Evolutionary conservation across 2,888 invertebrate species (phyloP).

Genomic region (Drosophila mimetica): DNA sequence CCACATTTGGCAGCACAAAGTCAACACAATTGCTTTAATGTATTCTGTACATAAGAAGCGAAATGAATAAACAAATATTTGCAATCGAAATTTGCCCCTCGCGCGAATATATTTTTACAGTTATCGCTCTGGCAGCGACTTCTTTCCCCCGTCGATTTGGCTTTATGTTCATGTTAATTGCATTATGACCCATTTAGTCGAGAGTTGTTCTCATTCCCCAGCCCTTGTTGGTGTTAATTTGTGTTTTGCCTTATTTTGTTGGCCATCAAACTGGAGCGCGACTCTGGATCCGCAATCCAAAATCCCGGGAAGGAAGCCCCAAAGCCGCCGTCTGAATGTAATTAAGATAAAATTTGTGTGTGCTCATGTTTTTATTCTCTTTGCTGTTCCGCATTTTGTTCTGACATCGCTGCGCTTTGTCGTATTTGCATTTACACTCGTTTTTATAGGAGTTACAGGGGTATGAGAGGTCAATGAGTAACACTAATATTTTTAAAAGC

Average conservation of each 20-base stretch:
- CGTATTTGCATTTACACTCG: slow-evolving; percentile 17
- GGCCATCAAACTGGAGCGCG: slow-evolving; percentile 64
- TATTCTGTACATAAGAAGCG: slow-evolving; percentile 17
- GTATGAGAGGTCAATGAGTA: neutral
- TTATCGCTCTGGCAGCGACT: slow-evolving; percentile 49
- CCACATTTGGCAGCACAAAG: slow-evolving; percentile 58
- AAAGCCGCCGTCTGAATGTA: slow-evolving; percentile 55
- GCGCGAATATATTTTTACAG: slow-evolving; percentile 59
- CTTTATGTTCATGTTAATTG: slow-evolving; percentile 65
- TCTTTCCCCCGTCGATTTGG: slow-evolving; percentile 61
- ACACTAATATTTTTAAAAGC: neutral
- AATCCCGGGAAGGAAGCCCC: slow-evolving; percentile 25
- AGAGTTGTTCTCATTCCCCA: slow-evolving; percentile 34
- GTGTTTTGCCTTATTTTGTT: slow-evolving; percentile 8
- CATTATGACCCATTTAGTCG: slow-evolving; percentile 68
- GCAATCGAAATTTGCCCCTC: slow-evolving; percentile 51
- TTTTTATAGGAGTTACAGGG: neutral
- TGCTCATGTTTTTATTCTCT: slow-evolving; percentile 23
- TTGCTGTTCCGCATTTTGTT: slow-evolving; percentile 55
- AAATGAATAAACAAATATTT: slow-evolving; percentile 60
- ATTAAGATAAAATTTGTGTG: slow-evolving; percentile 65
- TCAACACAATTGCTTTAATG: slow-evolving; percentile 64
- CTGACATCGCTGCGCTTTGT: slow-evolving; percentile 52
- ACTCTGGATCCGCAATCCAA: slow-evolving; percentile 21
- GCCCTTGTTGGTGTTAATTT: slow-evolving; percentile 23